A percentile compares a stretch with the other conserved stretches of the same genome.
These are phyloP conservation scores for Ichneumoninae sp. DNA, from an alignment of 2,888 invertebrate genomes.

Conservation along the genomic window DNA sequence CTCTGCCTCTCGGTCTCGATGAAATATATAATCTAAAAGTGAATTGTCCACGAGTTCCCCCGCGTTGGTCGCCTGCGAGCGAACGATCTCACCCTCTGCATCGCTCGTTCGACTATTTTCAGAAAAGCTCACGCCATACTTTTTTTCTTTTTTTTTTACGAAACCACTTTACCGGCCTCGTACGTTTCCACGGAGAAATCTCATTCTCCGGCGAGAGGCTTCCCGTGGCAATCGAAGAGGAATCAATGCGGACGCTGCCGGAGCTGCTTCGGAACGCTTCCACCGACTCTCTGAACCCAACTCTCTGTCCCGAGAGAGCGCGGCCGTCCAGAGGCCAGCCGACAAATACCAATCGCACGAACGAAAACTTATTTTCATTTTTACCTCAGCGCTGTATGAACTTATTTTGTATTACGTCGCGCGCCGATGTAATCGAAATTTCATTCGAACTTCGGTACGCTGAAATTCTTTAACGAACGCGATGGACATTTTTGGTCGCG, in stretches of 20 bases:
- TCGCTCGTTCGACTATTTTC: conserved; percentile 41
- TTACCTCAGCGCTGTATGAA: no score
- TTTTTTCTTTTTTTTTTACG: not conserved
- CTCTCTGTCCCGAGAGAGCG: not conserved
- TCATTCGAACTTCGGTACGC: no score
- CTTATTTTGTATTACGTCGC: no score
- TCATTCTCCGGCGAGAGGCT: conserved; percentile 56
- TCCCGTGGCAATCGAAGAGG: conserved; percentile 39
- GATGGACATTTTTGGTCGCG: no score
- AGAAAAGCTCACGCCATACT: conserved; percentile 19
- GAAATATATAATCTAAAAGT: conserved; percentile 35
- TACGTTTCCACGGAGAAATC: conserved; percentile 63
- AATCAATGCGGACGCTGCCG: conserved; percentile 53
- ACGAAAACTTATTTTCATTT: not conserved
- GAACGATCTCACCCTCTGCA: conserved; percentile 18
- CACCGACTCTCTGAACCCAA: conserved; percentile 1
- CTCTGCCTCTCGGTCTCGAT: not conserved
- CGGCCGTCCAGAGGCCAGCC: not conserved
- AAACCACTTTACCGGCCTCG: conserved; percentile 24
- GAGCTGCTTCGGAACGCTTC: conserved; percentile 35
- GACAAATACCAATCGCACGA: not conserved
- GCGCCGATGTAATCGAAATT: no score
- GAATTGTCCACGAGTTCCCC: conserved; percentile 32
- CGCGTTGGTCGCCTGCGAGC: not conserved
- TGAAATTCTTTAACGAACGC: no score